Base-by-base conservation (phyloP, 1,140 invertebrate genomes). In the Drosophila tropicalis region DNA sequence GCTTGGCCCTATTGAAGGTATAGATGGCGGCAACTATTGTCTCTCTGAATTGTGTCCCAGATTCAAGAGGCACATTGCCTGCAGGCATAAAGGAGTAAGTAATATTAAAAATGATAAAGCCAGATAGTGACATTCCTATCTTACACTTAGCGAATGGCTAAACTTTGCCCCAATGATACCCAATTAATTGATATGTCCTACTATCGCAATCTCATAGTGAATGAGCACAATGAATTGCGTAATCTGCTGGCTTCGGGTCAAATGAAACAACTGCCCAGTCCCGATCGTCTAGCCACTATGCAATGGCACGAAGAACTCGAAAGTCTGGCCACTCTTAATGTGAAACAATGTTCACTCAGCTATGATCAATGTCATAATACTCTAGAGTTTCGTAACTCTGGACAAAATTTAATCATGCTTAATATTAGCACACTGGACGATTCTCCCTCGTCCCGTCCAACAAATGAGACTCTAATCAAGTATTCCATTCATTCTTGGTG, bases 291-390 rank as follows among this genome's bases (percentile, higher is more conserved):
- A 84, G 83, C 80, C 62, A 72, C 65, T 5, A 62, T 87, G 70
- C 72, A 68, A 17, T 87, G 83, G 83, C 60, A 68, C 10, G 9
- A 58, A 0, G 84, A 89, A 12, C 41, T 87, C 34, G 80, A 66
- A 44, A 6, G 66, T 6, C 13, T 87, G 56, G 83, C 83, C 13
- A 44, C 55, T 5, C 22, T 89, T 9, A 89, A 83, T 58, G 83
- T 80, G 5, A 77, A 70, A 39, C 83, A 89, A 44, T 87, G 83
- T 32, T 25, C 9, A 0, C 0, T 80, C 47, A 22, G 47, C 6
- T 41, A 70, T 47, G 83, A 89, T 57, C 39, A 36, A 3, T 87
- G 83, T 7, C 84, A 89, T 68, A 87, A 89, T 5, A 87, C 83
- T 1, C 32, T 1, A 0, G 62, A 70, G 2, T 87, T 74, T 56